Percentiles rank a stretch among this genome's conserved stretches.
Evolutionary conservation across 1,140 invertebrate species (phyloP).

Genomic region (Musca domestica): DNA sequence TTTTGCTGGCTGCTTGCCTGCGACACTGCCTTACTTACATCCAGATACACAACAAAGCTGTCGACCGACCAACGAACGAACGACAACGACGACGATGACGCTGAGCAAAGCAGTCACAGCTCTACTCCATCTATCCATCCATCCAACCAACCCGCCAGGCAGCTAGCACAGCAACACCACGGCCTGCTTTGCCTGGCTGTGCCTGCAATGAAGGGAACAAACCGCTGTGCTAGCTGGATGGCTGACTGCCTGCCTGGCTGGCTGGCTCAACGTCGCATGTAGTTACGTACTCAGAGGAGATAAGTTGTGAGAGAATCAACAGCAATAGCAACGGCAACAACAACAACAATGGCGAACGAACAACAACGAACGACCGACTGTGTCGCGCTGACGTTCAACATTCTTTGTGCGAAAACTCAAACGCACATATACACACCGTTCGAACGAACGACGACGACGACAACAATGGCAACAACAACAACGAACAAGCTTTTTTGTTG

Average conservation of each 20-base stretch:
- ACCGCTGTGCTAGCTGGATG: neutral
- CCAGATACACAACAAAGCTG: neutral
- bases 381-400: too few species aligned
- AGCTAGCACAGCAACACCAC: too few species aligned
- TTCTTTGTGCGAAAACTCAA: constrained; percentile 40
- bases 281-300: neutral
- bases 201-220: constrained; percentile 17
- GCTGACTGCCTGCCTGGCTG: constrained; percentile 12
- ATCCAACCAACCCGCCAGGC: too few species aligned
- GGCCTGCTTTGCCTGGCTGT: constrained; percentile 28
- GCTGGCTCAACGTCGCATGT: too few species aligned
- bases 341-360: too few species aligned
- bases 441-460: too few species aligned
- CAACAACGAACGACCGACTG: too few species aligned
- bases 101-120: constrained; percentile 26
- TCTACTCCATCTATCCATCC: constrained; percentile 26
- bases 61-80: too few species aligned
- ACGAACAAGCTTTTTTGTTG: too few species aligned
- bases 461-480: too few species aligned
- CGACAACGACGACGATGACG: constrained; percentile 28
- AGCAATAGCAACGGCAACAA: too few species aligned
- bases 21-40: neutral
- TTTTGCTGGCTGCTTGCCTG: neutral
- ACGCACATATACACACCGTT: constrained; percentile 26
- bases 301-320: neutral